phyloP scores from a whole-genome alignment of 2,113 vertebrate species.

The Gadus chalcogrammus region DNA sequence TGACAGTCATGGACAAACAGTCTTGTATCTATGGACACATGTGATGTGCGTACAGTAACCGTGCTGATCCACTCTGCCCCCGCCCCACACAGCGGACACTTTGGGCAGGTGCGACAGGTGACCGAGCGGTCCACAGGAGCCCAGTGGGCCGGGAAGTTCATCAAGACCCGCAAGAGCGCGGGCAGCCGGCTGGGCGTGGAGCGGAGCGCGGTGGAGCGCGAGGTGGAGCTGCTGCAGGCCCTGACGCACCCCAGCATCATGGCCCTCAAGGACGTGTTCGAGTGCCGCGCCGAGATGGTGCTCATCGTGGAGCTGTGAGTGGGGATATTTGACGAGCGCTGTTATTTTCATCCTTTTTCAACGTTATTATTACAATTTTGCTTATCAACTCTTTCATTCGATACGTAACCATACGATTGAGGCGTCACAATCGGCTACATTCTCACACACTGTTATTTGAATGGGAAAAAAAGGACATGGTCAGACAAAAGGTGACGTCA shows the following conservation, averaged over 20 bases:
- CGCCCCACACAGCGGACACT: slow-evolving; percentile 68
- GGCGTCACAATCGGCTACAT: too few relatives aligned
- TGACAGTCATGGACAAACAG: too few relatives aligned
- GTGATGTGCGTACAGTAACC: background rate
- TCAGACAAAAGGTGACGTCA: too few relatives aligned
- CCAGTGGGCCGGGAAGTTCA: slow-evolving; percentile 71
- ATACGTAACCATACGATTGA: too few relatives aligned
- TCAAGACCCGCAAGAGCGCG: slow-evolving; percentile 59
- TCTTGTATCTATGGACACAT: background rate
- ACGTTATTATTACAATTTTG: too few relatives aligned
- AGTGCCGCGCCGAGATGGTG: slow-evolving; percentile 74
- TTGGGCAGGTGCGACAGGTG: slow-evolving; percentile 71
- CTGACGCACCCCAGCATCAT: slow-evolving; percentile 74
- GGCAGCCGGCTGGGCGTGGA: slow-evolving; percentile 67
- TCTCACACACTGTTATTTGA: too few relatives aligned
- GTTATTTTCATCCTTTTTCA: background rate
- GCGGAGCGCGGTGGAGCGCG: slow-evolving; percentile 63
- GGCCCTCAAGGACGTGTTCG: slow-evolving; percentile 72
- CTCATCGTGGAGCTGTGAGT: slow-evolving; percentile 79
- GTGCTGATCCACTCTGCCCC: background rate
- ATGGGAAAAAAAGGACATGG: too few relatives aligned
- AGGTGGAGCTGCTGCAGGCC: slow-evolving; percentile 71
- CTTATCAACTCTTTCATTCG: background rate
- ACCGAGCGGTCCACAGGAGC: slow-evolving; percentile 52
- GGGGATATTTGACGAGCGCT: background rate